Percentiles rank a stretch among this genome's conserved stretches.
These are phyloP conservation scores for Microctonus hyperodae DNA, from an alignment of 2,888 invertebrate species.

Conservation along the genomic window DNA sequence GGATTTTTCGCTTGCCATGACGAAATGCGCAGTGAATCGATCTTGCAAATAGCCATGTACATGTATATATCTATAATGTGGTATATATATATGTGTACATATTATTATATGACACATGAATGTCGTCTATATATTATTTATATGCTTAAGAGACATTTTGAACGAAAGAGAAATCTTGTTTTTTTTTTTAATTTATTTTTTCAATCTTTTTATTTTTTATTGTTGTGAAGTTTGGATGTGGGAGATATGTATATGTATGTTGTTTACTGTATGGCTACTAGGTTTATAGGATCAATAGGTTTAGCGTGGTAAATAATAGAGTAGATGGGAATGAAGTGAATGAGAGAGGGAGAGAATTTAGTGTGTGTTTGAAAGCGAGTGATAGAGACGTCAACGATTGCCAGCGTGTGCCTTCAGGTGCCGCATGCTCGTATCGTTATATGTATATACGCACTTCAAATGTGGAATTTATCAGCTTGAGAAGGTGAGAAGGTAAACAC, in stretches of 20 bases:
- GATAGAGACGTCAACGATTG: constrained; percentile 39
- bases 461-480: constrained; percentile 20
- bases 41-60: constrained; percentile 34
- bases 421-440: constrained; percentile 24
- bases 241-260: too few relatives aligned
- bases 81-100: not conserved
- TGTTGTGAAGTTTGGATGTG: too few relatives aligned
- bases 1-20: constrained; percentile 34
- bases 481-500: constrained; percentile 22
- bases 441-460: constrained; percentile 27
- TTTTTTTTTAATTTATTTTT: too few relatives aligned
- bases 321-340: not conserved
- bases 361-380: constrained; percentile 5
- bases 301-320: not conserved
- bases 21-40: constrained; percentile 40
- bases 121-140: too few relatives aligned
- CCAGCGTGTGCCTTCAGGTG: constrained; percentile 24
- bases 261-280: too few relatives aligned
- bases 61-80: constrained; percentile 20
- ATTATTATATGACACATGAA: not conserved
- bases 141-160: too few relatives aligned
- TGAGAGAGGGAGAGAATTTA: constrained; percentile 22
- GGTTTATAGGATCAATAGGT: not conserved
- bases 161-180: too few relatives aligned
- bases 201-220: too few relatives aligned